Conservation (phyloP, 2,888 invertebrate species). For the Diaprepes abbreviatus region DNA sequence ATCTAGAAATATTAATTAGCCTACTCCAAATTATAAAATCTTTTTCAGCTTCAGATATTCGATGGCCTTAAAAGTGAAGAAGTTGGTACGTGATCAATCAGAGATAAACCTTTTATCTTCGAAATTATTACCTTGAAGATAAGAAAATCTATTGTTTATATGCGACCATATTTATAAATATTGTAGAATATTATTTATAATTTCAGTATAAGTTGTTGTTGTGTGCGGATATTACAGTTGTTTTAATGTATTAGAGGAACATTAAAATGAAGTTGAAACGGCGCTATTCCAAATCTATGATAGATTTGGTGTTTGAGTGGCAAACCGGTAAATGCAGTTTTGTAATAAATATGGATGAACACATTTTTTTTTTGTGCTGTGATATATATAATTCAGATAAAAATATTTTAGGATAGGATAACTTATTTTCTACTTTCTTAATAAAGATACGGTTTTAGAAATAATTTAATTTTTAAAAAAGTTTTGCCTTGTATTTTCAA, state of each 20-base stretch:
- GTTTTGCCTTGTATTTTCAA: too few species aligned
- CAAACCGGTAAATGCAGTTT: slow-evolving; percentile 10
- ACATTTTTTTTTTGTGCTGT: too few species aligned
- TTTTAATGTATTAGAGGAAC: too few species aligned
- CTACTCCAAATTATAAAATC: too few species aligned
- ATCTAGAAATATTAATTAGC: too few species aligned
- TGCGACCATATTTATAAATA: slow-evolving; percentile 8
- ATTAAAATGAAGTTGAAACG: slow-evolving; percentile 34
- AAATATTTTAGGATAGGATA: too few species aligned
- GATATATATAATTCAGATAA: too few species aligned
- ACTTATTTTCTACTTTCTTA: too few species aligned
- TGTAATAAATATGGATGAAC: too few species aligned
- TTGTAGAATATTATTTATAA: neutral
- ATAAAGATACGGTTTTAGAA: too few species aligned
- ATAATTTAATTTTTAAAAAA: too few species aligned
- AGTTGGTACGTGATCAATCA: slow-evolving; percentile 7
- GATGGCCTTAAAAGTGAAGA: neutral
- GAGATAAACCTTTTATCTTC: neutral
- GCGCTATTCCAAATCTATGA: slow-evolving; percentile 31
- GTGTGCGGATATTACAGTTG: neutral
- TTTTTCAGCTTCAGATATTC: too few species aligned
- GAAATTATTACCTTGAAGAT: slow-evolving; percentile 5
- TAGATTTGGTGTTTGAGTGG: slow-evolving; percentile 33
- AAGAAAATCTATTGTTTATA: neutral
- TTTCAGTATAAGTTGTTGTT: slow-evolving; percentile 2